These are phyloP conservation scores for Arizona elegans DNA, from an alignment of 2,113 vertebrate species.

Conservation along the genomic window DNA sequence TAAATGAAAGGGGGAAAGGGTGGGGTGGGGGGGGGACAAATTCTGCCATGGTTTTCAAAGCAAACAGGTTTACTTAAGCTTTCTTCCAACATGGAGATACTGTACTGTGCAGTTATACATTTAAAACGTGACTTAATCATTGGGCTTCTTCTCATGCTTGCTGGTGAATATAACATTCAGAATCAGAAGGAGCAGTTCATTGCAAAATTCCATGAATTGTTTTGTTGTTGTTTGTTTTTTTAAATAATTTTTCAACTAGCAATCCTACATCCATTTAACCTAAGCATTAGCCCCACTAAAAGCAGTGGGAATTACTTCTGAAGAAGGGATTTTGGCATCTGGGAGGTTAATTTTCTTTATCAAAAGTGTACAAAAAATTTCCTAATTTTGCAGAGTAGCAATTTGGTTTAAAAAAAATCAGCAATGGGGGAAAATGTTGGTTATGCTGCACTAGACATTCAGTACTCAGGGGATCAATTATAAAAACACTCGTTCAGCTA, in stretches of 20 bases:
- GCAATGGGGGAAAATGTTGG: slow-evolving; percentile 83
- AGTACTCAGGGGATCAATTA: slow-evolving; percentile 88
- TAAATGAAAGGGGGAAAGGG: not conserved
- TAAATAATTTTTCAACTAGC: not conserved
- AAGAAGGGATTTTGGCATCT: slow-evolving; percentile 57
- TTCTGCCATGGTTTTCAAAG: slow-evolving; percentile 19
- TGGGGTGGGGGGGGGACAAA: not conserved
- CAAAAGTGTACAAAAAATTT: slow-evolving; percentile 79
- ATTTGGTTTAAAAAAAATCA: slow-evolving; percentile 70
- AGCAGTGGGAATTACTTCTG: not conserved
- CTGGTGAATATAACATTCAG: rapidly evolving
- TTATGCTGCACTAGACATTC: slow-evolving; percentile 80
- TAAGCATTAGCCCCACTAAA: not conserved
- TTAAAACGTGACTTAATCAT: slow-evolving; percentile 11
- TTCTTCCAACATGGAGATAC: not conserved
- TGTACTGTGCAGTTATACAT: slow-evolving; percentile 8
- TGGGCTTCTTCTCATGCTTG: not conserved
- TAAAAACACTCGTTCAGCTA: slow-evolving; percentile 88
- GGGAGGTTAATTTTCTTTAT: slow-evolving; percentile 79
- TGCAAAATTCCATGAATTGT: slow-evolving; percentile 3
- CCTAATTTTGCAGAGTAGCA: slow-evolving; percentile 83
- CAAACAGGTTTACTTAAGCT: slow-evolving; percentile 34
- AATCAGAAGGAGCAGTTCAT: slow-evolving; percentile 20
- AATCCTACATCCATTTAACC: not conserved
- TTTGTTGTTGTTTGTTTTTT: not conserved